Base-by-base conservation (phyloP, 2,113 vertebrate genomes). In the Coptodon rendalli region DNA sequence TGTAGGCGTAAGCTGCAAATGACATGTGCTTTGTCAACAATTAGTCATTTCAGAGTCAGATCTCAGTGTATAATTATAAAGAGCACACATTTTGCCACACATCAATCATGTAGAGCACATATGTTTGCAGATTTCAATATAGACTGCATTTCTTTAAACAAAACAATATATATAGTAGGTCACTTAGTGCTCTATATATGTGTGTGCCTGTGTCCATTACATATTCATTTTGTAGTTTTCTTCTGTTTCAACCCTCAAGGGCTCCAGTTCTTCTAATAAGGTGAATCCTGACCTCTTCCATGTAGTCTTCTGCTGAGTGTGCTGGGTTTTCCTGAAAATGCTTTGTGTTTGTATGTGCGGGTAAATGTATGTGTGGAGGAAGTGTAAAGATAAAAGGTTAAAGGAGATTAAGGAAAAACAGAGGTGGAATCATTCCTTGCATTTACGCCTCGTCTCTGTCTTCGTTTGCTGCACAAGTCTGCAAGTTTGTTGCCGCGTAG, bases 201-300 rank as follows among this genome's bases (percentile, higher is more conserved):
- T 56, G 61, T 68, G 9, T 29, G 8, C 50, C 13, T 76, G 43
- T 89, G 40, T 59, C 10, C 38, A 5, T 56, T 68, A 43, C 36
- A 83, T 87, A 66, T 93, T 92, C 78, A 78, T 81, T 87, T 86
- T 90, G 68, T 86, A 92, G 85, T 90, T 91, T 53, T 94, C 79
- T 87, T 93, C 84, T 89, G 79, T 92, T 92, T 94, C 71, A 92
- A 88, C 82, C 88, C 84, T 81, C 89, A 94, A 92, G 88, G 93
- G 63, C 87, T 87, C 79, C 93, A 45, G 73, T 82, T 90, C 85
- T 84, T 89, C 59, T 91, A 80, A 91, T 40, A 91, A 95, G 94
- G 93, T 93, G 93, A 93, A 91, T 92, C 84, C 80, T 89, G 87
- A 79, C 82, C 50, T 93, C 52, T 81, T 50, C 59, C 22, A 13